A percentile compares a stretch with the other conserved stretches of the same genome.
Conservation (phyloP, 23 tunicate genomes). For the Aplidium turbinatum region DNA sequence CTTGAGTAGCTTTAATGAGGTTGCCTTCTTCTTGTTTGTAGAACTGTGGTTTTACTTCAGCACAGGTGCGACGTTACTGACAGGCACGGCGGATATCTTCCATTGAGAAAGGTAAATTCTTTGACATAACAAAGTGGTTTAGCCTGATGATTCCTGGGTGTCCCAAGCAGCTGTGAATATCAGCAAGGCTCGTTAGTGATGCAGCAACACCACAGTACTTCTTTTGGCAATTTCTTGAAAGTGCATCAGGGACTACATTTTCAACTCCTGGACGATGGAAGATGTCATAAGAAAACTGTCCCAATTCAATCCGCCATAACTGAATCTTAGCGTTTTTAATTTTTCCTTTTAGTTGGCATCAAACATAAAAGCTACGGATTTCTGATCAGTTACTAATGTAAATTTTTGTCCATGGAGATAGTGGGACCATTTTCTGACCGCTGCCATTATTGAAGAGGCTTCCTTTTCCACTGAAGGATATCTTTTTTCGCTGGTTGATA, state of each 20-base stretch:
- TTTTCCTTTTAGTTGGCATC: conserved; percentile 12
- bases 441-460: conserved; percentile 35
- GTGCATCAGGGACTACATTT: conserved; percentile 3
- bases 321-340: conserved; percentile 31
- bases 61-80: not conserved
- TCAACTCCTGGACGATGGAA: conserved; percentile 24
- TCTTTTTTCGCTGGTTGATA: conserved; percentile 5
- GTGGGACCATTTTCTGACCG: conserved; percentile 38
- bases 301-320: conserved; percentile 34
- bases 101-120: conserved; percentile 7
- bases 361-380: conserved; percentile 22
- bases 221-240: too few species aligned
- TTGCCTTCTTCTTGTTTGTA: not conserved
- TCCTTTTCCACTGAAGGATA: conserved; percentile 33
- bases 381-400: conserved; percentile 39
- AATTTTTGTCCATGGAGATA: not conserved
- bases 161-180: conserved; percentile 1
- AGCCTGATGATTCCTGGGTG: conserved; percentile 21
- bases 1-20: not conserved
- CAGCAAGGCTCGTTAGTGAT: not conserved
- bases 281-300: conserved; percentile 13
- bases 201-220: not conserved
- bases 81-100: conserved; percentile 7
- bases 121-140: not conserved
- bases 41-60: conserved; percentile 22